Percentiles rank a stretch among this genome's conserved stretches.
phyloP scores from a whole-genome alignment of 2,888 invertebrate genomes.

The Heliconius hortense region DNA sequence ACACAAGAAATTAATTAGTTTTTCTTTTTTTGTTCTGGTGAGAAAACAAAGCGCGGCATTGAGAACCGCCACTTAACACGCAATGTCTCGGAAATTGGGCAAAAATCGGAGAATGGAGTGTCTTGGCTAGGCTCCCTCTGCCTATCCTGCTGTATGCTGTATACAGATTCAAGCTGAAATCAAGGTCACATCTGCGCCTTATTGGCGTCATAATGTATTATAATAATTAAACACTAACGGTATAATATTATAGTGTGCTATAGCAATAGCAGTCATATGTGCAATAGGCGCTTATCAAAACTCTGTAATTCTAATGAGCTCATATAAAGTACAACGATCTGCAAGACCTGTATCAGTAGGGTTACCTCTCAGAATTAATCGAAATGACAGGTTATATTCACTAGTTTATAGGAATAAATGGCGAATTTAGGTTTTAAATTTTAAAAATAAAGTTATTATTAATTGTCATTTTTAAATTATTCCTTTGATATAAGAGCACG shows the following conservation, averaged over 20 bases:
- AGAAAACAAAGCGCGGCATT: too few species aligned
- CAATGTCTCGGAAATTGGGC: not conserved
- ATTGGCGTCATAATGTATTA: not conserved
- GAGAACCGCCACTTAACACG: not conserved
- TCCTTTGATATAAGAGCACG: too few species aligned
- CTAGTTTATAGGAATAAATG: not conserved
- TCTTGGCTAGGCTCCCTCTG: not conserved
- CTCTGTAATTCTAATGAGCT: constrained; percentile 37
- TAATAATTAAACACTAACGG: constrained; percentile 4
- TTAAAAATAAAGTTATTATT: not conserved
- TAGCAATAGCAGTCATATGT: not conserved
- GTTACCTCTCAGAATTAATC: not conserved
- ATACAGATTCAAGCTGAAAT: not conserved
- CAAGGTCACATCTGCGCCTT: not conserved
- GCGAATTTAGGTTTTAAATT: not conserved
- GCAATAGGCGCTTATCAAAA: constrained; percentile 32
- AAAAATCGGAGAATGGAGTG: not conserved
- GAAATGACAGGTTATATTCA: not conserved
- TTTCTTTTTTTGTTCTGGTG: too few species aligned
- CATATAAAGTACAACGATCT: constrained; percentile 46
- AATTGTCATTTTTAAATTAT: too few species aligned
- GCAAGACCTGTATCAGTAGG: constrained; percentile 30
- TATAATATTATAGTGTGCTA: not conserved
- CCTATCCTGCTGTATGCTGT: not conserved
- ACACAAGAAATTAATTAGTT: too few species aligned